Evolutionary conservation across 2,888 invertebrate species (phyloP).

Genomic region (Trichogramma dendrolimi): DNA sequence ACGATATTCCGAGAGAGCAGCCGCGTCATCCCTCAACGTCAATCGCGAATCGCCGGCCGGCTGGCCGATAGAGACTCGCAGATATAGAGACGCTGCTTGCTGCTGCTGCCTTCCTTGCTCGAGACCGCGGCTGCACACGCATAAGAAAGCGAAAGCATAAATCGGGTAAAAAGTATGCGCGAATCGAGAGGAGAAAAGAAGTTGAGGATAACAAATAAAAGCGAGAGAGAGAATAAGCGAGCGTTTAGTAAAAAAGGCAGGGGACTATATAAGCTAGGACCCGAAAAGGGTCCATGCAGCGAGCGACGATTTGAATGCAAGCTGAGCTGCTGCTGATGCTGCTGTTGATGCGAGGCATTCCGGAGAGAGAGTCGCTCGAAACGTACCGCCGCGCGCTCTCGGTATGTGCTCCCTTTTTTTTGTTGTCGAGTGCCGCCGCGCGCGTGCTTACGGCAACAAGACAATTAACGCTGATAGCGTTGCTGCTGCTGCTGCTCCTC

Average conservation of each 20-base stretch:
- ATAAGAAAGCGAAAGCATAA: background rate
- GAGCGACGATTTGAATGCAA: conserved; percentile 21
- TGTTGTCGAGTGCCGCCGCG: background rate
- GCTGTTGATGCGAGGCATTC: no score
- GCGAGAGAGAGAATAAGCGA: conserved; percentile 3
- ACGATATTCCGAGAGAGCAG: conserved; percentile 36
- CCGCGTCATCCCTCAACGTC: conserved; percentile 52
- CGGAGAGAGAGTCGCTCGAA: no score
- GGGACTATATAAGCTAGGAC: no score
- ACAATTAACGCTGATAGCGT: conserved; percentile 2
- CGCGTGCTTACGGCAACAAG: background rate
- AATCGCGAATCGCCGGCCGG: conserved; percentile 36
- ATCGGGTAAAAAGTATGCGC: background rate
- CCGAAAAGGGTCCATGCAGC: background rate
- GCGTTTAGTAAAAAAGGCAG: no score
- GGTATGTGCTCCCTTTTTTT: background rate
- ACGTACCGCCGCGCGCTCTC: background rate
- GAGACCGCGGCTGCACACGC: conserved; percentile 7
- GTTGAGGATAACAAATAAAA: background rate
- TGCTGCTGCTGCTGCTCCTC: background rate
- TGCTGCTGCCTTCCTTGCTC: no score
- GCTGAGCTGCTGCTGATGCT: no score
- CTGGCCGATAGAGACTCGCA: conserved; percentile 26
- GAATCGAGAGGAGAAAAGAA: background rate
- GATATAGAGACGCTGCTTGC: conserved; percentile 1